Conservation (phyloP, 2,888 invertebrate genomes). For the Rosalia funebris region DNA sequence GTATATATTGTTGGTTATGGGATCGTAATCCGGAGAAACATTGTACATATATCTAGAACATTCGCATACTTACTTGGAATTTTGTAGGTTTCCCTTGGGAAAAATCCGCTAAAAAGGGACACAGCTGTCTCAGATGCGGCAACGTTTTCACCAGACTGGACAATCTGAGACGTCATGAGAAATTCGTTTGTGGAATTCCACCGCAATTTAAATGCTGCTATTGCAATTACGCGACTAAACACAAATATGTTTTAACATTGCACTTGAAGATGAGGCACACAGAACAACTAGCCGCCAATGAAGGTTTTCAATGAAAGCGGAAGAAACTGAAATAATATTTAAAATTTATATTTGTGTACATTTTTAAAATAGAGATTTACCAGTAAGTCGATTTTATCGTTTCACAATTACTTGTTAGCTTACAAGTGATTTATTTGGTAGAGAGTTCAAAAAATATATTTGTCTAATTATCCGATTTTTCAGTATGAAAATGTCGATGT, state of each 20-base stretch:
- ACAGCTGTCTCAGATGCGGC: conserved; percentile 45
- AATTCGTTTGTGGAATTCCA: conserved; percentile 49
- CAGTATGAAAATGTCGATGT: no score
- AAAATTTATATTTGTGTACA: no score
- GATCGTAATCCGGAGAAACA: no score
- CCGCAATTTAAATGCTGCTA: conserved; percentile 50
- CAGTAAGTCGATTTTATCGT: no score
- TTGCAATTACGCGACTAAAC: conserved; percentile 51
- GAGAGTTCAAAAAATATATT: no score
- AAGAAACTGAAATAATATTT: no score
- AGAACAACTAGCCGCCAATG: not conserved
- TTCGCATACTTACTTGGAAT: not conserved
- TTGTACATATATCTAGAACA: not conserved
- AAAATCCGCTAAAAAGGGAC: conserved; percentile 2
- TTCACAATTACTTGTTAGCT: no score
- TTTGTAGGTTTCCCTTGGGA: conserved; percentile 9
- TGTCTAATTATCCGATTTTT: no score
- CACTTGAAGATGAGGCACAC: conserved; percentile 50
- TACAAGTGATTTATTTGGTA: no score
- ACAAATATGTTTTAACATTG: conserved; percentile 50
- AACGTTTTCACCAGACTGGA: conserved; percentile 50
- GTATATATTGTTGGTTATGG: conserved; percentile 15
- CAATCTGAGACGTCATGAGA: conserved; percentile 48
- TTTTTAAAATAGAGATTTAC: no score
- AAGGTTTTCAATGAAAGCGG: no score